A percentile compares a stretch with the other conserved stretches of the same genome.
Conservation (phyloP, 92 coral and sea anemone genomes). For the Palythoa caribaeorum region DNA sequence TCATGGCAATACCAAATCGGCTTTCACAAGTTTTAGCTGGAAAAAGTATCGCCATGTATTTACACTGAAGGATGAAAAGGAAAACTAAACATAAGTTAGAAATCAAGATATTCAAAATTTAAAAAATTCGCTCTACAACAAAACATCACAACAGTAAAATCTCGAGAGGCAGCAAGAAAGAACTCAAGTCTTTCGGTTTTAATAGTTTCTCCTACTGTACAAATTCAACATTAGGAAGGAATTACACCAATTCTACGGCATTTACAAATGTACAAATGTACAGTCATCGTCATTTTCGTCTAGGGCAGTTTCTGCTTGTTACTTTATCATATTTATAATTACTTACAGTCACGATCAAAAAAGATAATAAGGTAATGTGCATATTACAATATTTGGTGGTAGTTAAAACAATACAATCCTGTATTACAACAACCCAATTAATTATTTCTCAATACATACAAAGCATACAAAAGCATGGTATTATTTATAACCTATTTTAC, state of each 20-base stretch:
- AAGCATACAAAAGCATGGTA: constrained; percentile 45
- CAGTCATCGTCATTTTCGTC: constrained; percentile 28
- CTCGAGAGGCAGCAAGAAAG: not conserved
- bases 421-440: constrained; percentile 26
- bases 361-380: constrained; percentile 29
- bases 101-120: not conserved
- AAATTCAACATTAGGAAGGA: constrained; percentile 43
- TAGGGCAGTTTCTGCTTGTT: constrained; percentile 3
- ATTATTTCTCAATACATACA: constrained; percentile 43
- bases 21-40: not conserved
- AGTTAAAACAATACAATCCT: constrained; percentile 24
- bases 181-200: constrained; percentile 25
- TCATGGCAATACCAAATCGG: too few species aligned
- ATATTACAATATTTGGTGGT: not conserved
- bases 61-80: not conserved
- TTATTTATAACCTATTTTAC: constrained; percentile 48
- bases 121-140: not conserved
- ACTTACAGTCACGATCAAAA: constrained; percentile 45
- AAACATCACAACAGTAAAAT: not conserved
- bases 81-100: not conserved
- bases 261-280: constrained; percentile 82
- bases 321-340: constrained; percentile 36
- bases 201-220: constrained; percentile 24
- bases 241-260: constrained; percentile 44
- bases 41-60: not conserved